A percentile compares a stretch with the other conserved stretches of the same genome.
Evolutionary conservation across 1,140 invertebrate genomes (phyloP).

Genomic region (Phenacoccus solenopsis): DNA sequence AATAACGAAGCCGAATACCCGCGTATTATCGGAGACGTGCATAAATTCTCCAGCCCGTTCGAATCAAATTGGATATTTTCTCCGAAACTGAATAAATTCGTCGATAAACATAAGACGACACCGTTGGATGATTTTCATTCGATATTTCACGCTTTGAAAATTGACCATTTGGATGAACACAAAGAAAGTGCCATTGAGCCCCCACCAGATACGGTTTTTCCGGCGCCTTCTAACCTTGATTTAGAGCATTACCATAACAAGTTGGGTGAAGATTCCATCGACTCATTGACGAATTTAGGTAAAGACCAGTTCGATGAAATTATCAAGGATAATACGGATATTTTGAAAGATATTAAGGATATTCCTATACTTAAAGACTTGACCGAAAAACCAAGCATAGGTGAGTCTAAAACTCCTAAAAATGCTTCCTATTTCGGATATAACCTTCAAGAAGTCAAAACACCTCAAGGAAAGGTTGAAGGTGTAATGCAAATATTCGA

Average conservation of each 20-base stretch:
- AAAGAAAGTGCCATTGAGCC: neutral
- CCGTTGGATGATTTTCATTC: neutral
- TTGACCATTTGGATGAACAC: neutral
- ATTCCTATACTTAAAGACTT: neutral
- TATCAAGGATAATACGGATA: neutral
- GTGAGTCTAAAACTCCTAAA: neutral
- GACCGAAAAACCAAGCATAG: neutral
- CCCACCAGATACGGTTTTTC: neutral
- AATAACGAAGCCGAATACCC: neutral
- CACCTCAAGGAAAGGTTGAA: neutral
- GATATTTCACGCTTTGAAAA: neutral
- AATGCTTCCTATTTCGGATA: neutral
- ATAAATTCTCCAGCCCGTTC: slow-evolving; percentile 4
- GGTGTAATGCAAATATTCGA: slow-evolving; percentile 3
- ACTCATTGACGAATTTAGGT: neutral
- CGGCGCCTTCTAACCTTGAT: neutral
- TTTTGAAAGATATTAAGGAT: neutral
- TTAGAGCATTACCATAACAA: neutral
- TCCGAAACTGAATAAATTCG: neutral
- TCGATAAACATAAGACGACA: neutral
- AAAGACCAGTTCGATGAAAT: neutral
- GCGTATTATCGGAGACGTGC: neutral
- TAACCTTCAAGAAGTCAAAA: slow-evolving; percentile 1
- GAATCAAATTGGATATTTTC: slow-evolving; percentile 9
- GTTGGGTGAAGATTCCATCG: neutral